Percentiles rank a stretch among this genome's conserved stretches.
phyloP scores from a whole-genome alignment of 2,797 vertebrate genomes.

The Semotilus atromaculatus region DNA sequence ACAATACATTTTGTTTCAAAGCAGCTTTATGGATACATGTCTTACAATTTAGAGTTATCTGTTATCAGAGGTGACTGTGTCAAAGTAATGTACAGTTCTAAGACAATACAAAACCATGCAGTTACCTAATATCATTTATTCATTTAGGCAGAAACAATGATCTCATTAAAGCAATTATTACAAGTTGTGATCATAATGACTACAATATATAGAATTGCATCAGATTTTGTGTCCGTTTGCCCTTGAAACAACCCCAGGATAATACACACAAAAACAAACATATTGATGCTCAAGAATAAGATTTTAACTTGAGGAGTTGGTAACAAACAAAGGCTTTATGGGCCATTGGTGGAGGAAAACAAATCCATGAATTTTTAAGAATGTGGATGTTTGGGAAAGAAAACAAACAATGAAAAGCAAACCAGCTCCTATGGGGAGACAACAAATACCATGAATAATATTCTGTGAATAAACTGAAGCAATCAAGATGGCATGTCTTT shows the following conservation, averaged over 20 bases:
- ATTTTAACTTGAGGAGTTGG: constrained; percentile 60
- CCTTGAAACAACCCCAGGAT: constrained; percentile 70
- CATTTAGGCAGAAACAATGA: background rate
- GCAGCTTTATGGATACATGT: background rate
- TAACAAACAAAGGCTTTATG: constrained; percentile 38
- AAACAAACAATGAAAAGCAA: constrained; percentile 68
- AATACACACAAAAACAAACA: constrained; percentile 2
- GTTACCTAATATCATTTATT: background rate
- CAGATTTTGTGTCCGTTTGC: constrained; percentile 66
- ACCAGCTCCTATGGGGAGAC: constrained; percentile 67
- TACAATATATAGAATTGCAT: constrained; percentile 33
- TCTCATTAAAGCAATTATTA: background rate
- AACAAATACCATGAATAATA: constrained; percentile 83
- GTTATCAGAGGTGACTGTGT: too few relatives aligned
- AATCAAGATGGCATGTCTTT: constrained; percentile 78
- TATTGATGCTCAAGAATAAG: constrained; percentile 74
- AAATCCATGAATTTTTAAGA: constrained; percentile 79
- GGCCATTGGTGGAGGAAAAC: constrained; percentile 58
- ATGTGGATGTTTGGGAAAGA: constrained; percentile 73
- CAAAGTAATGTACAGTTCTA: too few relatives aligned
- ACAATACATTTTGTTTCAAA: background rate
- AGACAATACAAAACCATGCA: background rate
- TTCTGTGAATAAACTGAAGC: constrained; percentile 81
- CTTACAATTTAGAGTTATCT: too few relatives aligned
- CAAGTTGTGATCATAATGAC: background rate